Conservation (phyloP, 2,113 vertebrate genomes). For the Monopterus albus region DNA sequence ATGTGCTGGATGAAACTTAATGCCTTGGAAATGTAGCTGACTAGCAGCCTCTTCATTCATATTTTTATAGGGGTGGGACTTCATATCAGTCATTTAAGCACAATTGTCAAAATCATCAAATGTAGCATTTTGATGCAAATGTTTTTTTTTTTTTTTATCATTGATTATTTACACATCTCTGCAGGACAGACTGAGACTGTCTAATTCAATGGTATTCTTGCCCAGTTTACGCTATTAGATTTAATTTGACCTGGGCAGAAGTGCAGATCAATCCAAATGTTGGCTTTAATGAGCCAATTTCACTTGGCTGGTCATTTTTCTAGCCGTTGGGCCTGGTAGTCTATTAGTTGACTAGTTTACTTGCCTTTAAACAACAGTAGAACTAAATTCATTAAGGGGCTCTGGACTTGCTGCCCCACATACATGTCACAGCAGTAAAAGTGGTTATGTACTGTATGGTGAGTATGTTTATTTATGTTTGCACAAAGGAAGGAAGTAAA, state of each 20-base stretch:
- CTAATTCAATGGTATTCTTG: slow-evolving; percentile 2
- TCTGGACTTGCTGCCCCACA: background rate
- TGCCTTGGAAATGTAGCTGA: background rate
- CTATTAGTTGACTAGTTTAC: slow-evolving; percentile 22
- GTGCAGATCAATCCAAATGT: slow-evolving; percentile 36
- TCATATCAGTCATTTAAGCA: background rate
- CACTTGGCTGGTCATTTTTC: slow-evolving; percentile 9
- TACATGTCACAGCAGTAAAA: background rate
- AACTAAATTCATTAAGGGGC: slow-evolving; percentile 8
- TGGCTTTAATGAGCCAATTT: slow-evolving; percentile 19
- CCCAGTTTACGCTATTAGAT: slow-evolving; percentile 17
- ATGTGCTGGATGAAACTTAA: slow-evolving; percentile 6
- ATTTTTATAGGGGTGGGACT: background rate
- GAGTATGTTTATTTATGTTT: background rate
- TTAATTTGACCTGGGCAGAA: slow-evolving; percentile 23
- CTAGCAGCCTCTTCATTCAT: background rate
- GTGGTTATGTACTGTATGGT: background rate
- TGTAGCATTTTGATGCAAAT: background rate
- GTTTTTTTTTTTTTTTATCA: background rate
- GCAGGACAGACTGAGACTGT: background rate
- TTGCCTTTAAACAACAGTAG: background rate
- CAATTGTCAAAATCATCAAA: slow-evolving; percentile 8
- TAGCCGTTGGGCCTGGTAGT: background rate
- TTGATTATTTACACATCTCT: slow-evolving; percentile 1
- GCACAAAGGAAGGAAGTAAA: no score